A percentile compares a stretch with the other conserved stretches of the same genome.
These are phyloP conservation scores for Seriola aureovittata DNA, from an alignment of 2,113 vertebrate genomes.

Conservation along the genomic window DNA sequence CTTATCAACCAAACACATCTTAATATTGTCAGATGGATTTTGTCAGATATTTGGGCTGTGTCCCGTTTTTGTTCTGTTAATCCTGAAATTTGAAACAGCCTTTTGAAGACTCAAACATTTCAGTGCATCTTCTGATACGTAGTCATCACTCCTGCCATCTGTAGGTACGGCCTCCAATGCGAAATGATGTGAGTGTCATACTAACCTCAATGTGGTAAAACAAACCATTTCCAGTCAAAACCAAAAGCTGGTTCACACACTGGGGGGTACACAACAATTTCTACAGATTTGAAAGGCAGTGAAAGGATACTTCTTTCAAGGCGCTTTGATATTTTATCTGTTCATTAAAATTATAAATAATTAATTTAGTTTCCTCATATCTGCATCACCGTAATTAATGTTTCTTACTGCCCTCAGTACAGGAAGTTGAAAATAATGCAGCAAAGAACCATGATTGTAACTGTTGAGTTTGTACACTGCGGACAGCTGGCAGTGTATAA, in stretches of 20 bases:
- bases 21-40: too few relatives aligned
- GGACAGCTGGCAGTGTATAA: not conserved
- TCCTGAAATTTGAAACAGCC: too few relatives aligned
- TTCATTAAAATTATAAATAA: not conserved
- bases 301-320: not conserved
- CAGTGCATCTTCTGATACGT: too few relatives aligned
- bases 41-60: too few relatives aligned
- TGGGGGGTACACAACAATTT: not conserved
- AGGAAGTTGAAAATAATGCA: not conserved
- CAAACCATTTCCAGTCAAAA: conserved; percentile 1
- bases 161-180: too few relatives aligned
- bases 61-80: too few relatives aligned
- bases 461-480: not conserved
- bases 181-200: not conserved
- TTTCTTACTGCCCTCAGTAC: not conserved
- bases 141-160: too few relatives aligned
- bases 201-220: conserved; percentile 28
- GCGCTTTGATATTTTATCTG: too few relatives aligned
- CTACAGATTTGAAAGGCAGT: not conserved
- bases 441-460: not conserved
- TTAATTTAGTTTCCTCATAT: too few relatives aligned
- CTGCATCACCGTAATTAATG: too few relatives aligned
- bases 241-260: not conserved
- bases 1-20: too few relatives aligned
- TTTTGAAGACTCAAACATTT: too few relatives aligned